phyloP scores from a whole-genome alignment of 53 echinoderm and acorn worm genomes.

The Zoroaster sp. region DNA sequence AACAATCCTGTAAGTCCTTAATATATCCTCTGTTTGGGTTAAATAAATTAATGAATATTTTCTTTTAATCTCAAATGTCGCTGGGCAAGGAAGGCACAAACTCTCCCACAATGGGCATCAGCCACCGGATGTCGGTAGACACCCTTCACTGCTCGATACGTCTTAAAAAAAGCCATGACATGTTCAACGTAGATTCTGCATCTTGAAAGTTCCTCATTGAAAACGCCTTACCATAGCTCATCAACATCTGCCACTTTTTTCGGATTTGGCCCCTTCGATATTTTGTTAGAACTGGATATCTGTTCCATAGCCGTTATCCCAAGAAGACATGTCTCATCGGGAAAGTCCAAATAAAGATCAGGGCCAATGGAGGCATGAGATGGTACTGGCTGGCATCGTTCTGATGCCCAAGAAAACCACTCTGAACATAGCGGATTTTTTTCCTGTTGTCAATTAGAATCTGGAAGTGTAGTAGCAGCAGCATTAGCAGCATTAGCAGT shows the following conservation, averaged over 20 bases:
- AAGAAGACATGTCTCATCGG: background rate
- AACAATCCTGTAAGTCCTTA: too few relatives aligned
- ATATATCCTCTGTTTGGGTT: too few relatives aligned
- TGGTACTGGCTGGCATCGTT: too few relatives aligned
- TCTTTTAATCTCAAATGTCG: background rate
- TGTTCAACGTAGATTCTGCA: background rate
- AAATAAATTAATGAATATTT: background rate
- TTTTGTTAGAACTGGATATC: background rate
- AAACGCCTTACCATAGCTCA: background rate
- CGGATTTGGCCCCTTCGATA: background rate
- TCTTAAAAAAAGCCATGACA: background rate
- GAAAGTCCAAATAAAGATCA: background rate
- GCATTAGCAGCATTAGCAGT: too few relatives aligned
- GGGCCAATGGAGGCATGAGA: too few relatives aligned
- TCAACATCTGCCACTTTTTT: background rate
- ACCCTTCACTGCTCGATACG: background rate
- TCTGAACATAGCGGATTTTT: too few relatives aligned
- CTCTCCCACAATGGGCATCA: background rate
- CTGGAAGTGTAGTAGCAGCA: too few relatives aligned
- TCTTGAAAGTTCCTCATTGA: background rate
- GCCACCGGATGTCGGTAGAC: background rate
- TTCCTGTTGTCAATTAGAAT: too few relatives aligned
- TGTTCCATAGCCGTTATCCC: too few relatives aligned
- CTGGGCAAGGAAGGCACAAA: background rate
- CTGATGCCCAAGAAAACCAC: too few relatives aligned